Conservation (phyloP, 2,113 vertebrate species). For the Nesoenas mayeri region DNA sequence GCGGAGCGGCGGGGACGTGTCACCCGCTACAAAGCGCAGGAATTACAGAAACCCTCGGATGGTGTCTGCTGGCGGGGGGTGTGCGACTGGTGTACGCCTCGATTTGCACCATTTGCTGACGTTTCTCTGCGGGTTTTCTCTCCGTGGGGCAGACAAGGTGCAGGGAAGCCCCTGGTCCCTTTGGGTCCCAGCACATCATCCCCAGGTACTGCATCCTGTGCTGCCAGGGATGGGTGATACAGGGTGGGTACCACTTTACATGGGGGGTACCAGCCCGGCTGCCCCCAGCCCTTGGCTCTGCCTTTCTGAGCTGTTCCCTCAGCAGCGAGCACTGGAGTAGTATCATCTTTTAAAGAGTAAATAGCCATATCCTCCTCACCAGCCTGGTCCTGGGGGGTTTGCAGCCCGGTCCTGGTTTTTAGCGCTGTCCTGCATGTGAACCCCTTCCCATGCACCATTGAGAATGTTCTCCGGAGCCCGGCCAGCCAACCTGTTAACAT, state of each 20-base stretch:
- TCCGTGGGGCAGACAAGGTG: fast-evolving
- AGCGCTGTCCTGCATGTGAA: conserved; percentile 28
- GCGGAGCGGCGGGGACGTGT: not conserved
- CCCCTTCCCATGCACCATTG: not conserved
- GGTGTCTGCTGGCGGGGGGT: fast-evolving
- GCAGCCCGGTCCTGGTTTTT: not conserved
- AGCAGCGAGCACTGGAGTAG: fast-evolving
- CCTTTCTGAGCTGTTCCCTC: not conserved
- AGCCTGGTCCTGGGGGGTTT: fast-evolving
- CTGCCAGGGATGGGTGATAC: fast-evolving
- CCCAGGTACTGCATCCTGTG: fast-evolving
- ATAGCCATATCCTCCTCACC: fast-evolving
- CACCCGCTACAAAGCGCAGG: not conserved
- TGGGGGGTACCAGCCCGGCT: not conserved
- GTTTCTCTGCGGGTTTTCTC: not conserved
- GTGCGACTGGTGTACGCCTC: fast-evolving
- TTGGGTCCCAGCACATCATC: fast-evolving
- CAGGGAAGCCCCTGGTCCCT: fast-evolving
- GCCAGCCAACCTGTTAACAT: conserved; percentile 73
- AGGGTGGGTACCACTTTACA: too few species aligned
- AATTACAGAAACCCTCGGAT: not conserved
- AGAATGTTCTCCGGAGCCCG: not conserved
- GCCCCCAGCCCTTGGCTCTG: not conserved
- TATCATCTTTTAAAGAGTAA: not conserved
- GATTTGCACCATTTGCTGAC: fast-evolving